Percentiles rank a stretch among this genome's conserved stretches.
Conservation (phyloP, 2,888 invertebrate species). For the Cosmia trapezina region DNA sequence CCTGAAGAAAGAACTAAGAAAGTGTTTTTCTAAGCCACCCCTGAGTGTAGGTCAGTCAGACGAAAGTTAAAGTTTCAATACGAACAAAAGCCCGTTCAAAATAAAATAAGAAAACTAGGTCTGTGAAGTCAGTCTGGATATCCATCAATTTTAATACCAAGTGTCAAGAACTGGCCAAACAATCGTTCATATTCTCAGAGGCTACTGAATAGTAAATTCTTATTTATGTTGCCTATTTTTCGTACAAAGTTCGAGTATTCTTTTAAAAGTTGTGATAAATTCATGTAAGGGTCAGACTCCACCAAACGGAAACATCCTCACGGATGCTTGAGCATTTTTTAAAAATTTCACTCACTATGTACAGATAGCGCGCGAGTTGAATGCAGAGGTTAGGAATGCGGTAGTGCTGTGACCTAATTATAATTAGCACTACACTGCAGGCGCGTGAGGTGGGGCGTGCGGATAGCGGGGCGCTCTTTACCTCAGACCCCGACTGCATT, state of each 20-base stretch:
- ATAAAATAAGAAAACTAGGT: neutral
- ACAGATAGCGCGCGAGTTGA: too few species aligned
- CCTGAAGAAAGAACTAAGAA: neutral
- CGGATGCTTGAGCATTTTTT: too few species aligned
- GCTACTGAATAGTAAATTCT: slow-evolving; percentile 42
- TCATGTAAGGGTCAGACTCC: neutral
- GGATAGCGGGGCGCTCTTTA: too few species aligned
- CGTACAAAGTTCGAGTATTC: slow-evolving; percentile 28
- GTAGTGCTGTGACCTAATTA: too few species aligned
- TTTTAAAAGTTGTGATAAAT: slow-evolving; percentile 32
- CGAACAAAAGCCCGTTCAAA: neutral
- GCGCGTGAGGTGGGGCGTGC: too few species aligned
- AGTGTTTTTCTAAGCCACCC: neutral
- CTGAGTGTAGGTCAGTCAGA: neutral
- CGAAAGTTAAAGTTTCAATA: neutral
- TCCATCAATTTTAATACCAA: slow-evolving; percentile 58
- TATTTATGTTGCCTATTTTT: slow-evolving; percentile 29
- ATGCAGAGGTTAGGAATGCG: too few species aligned
- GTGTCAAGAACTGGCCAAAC: slow-evolving; percentile 45
- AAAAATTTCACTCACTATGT: too few species aligned
- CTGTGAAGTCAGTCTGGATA: neutral
- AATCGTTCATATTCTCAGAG: slow-evolving; percentile 43
- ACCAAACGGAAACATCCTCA: too few species aligned
- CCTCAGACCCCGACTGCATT: too few species aligned
- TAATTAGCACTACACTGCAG: too few species aligned